Conservation (phyloP, 2,113 vertebrate species). For the Felis catus region F.catus_Fca126_mat1.0 CM031424.1:40792001-40792500, state of each 20-base stretch:
- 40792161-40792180: slow-evolving; percentile 5
- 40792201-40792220: neutral
- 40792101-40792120: neutral
- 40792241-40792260: neutral
- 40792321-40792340: too few relatives aligned
- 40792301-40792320: too few relatives aligned
- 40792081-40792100: neutral
- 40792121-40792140: neutral
- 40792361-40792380: too few relatives aligned
- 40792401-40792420: too few relatives aligned
- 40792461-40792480: neutral
- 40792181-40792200: neutral
- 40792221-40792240: neutral
- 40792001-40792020: neutral
- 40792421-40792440: too few relatives aligned
- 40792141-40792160: neutral
- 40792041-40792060: neutral
- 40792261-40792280: too few relatives aligned
- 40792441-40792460: too few relatives aligned
- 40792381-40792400: too few relatives aligned
- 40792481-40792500: neutral
- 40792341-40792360: too few relatives aligned
- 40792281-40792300: too few relatives aligned
- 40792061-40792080: neutral
- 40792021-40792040: neutral